These are phyloP conservation scores for Acrocyrtus sp. DNA, from an alignment of 2,888 invertebrate species.

Conservation along the genomic window DNA sequence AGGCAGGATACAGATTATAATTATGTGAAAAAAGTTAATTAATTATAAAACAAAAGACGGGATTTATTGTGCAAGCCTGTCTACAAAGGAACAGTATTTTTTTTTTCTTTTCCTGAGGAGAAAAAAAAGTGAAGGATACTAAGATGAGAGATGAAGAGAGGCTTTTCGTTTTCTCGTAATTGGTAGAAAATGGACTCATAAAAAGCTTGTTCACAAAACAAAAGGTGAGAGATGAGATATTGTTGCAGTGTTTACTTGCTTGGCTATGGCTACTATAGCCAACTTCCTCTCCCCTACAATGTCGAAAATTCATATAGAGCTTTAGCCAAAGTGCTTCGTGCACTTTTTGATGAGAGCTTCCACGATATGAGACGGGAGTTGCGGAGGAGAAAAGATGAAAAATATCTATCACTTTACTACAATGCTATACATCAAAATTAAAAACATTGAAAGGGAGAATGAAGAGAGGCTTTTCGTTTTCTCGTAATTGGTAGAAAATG, in stretches of 20 bases:
- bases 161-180: slow-evolving; percentile 4
- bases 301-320: too few relatives aligned
- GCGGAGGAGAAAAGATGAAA: too few relatives aligned
- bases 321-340: too few relatives aligned
- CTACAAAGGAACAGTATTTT: neutral
- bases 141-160: neutral
- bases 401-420: too few relatives aligned
- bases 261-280: neutral
- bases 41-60: slow-evolving; percentile 35
- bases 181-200: slow-evolving; percentile 31
- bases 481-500: slow-evolving; percentile 29
- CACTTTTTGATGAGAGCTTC: neutral
- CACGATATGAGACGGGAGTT: neutral
- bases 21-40: slow-evolving; percentile 42
- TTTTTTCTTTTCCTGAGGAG: too few relatives aligned
- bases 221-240: slow-evolving; percentile 26
- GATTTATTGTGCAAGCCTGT: neutral
- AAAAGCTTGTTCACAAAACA: slow-evolving; percentile 29
- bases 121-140: too few relatives aligned
- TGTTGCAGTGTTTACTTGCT: slow-evolving; percentile 25
- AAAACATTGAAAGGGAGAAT: too few relatives aligned
- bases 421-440: neutral
- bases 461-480: neutral
- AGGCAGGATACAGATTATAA: slow-evolving; percentile 24
- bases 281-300: too few relatives aligned